Base-by-base conservation (phyloP, 2,888 invertebrate species). In the Eristalinus sepulchralis region DNA sequence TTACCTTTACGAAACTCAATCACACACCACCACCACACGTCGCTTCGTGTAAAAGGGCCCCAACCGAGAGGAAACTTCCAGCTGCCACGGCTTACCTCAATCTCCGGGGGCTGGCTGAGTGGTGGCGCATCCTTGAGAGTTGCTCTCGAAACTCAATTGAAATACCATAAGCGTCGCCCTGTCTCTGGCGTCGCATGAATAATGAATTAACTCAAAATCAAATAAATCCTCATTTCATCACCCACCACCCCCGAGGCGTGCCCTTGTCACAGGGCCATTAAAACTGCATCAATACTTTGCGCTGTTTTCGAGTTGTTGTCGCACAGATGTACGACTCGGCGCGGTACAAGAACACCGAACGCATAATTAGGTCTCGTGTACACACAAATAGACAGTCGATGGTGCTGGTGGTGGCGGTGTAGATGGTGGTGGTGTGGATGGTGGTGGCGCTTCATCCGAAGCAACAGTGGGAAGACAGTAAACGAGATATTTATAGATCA, bases 401-500 rank as follows among this genome's bases (percentile, higher is more conserved):
- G 62, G 55, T 60, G 64, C n/a, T n/a, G n/a, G n/a, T n/a, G n/a
- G n/a, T n/a, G n/a, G n/a, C n/a, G n/a, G n/a, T n/a, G n/a, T n/a
- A n/a, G n/a, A n/a, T n/a, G n/a, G n/a, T n/a, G n/a, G n/a, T n/a
- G n/a, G n/a, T n/a, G n/a, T n/a, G n/a, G n/a, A n/a, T n/a, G n/a
- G n/a, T n/a, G n/a, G n/a, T n/a, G n/a, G n/a, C n/a, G n/a, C n/a
- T n/a, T 77, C 82, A 70, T 81, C 78, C 72, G 60, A 57, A 71
- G 86, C 83, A 86, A 86, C 86, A 83, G 82, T 67, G 83, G 79
- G 78, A 75, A 86, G 82, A 86, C 73, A 77, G 78, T 81, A 78
- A 78, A 75, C 78, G 75, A 57, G 86, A 83, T 86, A 83, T 86
- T 83, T 83, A 86, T 86, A 83, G 86, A 86, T 86, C 81, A 85